Conservation (phyloP, 2,797 vertebrate genomes). For the Sylvia borin region DNA sequence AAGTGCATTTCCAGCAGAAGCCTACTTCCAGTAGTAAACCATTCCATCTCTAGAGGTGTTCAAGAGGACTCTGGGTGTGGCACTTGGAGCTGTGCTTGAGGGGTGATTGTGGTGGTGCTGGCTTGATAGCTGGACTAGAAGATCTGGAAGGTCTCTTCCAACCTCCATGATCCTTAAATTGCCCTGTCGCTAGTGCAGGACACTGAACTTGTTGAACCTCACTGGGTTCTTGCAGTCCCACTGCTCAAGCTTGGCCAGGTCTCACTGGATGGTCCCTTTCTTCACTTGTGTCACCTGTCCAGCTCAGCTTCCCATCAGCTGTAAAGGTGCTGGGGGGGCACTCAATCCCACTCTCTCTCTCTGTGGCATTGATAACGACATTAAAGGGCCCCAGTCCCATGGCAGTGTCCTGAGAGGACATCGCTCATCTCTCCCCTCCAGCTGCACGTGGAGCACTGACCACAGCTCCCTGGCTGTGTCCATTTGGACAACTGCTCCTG, state of each 20-base stretch:
- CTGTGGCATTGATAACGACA: not conserved
- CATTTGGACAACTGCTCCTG: not conserved
- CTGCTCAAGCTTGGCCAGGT: not conserved
- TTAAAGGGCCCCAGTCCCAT: not conserved
- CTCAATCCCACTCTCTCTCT: not conserved
- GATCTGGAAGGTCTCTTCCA: not conserved
- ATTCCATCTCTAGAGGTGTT: not conserved
- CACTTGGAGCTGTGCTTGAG: no score
- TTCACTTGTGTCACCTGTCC: not conserved
- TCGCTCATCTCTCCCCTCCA: not conserved
- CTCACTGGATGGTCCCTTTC: not conserved
- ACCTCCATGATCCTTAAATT: not conserved
- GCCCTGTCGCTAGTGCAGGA: not conserved
- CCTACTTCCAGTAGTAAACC: not conserved
- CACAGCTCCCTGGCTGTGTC: no score
- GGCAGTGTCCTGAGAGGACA: not conserved
- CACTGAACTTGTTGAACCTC: no score
- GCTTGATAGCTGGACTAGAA: not conserved
- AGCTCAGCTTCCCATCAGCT: not conserved
- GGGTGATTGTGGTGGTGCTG: not conserved
- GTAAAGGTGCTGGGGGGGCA: not conserved
- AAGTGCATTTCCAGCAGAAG: not conserved
- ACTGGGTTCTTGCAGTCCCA: not conserved
- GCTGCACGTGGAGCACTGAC: not conserved
- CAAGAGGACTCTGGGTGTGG: not conserved